Evolutionary conservation across 1,140 invertebrate genomes (phyloP).

Genomic region (Harlomillsia oculata): DNA sequence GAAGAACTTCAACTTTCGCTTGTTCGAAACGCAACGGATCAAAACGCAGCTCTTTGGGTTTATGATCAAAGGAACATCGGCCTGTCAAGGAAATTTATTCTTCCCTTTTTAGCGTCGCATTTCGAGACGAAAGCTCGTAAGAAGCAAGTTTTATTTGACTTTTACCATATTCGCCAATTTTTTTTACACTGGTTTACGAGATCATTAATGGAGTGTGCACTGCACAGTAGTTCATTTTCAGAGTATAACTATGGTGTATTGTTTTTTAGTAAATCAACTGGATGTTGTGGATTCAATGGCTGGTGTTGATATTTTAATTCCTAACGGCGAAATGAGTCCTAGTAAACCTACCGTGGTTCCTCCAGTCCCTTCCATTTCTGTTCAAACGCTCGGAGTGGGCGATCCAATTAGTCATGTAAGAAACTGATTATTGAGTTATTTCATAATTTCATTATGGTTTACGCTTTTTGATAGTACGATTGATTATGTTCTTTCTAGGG

Average conservation of each 20-base stretch:
- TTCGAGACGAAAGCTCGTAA: conserved; percentile 35
- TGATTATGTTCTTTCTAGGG: conserved; percentile 22
- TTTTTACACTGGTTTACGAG: not conserved
- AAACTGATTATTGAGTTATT: not conserved
- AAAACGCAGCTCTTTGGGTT: conserved; percentile 19
- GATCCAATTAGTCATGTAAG: conserved; percentile 35
- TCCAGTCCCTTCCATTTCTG: conserved; percentile 32
- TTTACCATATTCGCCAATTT: not conserved
- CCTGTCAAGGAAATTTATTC: conserved; percentile 32
- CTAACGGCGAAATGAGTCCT: conserved; percentile 34
- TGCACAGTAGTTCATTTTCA: not conserved
- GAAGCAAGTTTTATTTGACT: not conserved
- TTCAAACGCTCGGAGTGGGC: conserved; percentile 31
- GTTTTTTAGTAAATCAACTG: conserved; percentile 23
- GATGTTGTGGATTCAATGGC: conserved; percentile 32
- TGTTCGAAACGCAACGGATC: conserved; percentile 19
- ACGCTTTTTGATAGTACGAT: conserved; percentile 3
- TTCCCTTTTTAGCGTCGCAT: conserved; percentile 35
- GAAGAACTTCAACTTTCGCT: conserved; percentile 24
- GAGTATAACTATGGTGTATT: not conserved
- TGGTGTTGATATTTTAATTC: conserved; percentile 30
- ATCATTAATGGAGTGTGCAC: not conserved
- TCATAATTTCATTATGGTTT: not conserved
- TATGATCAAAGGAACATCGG: conserved; percentile 27
- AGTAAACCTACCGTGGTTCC: conserved; percentile 18